Percentiles rank a stretch among this genome's conserved stretches.
These are phyloP conservation scores for Pluvialis apricaria DNA, from an alignment of 2,113 vertebrate genomes.

Conservation along the genomic window DNA sequence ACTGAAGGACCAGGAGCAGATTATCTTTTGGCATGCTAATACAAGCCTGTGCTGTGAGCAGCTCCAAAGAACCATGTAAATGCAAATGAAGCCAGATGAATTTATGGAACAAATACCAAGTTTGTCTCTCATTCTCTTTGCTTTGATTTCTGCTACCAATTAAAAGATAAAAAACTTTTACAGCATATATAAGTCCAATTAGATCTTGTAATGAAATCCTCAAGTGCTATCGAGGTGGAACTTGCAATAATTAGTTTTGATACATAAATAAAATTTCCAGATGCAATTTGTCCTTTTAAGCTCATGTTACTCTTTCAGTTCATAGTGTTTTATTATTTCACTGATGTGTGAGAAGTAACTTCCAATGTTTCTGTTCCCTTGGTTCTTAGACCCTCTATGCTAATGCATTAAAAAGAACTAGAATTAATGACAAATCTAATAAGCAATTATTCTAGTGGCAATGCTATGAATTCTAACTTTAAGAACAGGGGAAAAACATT, in stretches of 20 bases:
- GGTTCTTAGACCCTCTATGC: neutral
- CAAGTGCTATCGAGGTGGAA: constrained; percentile 67
- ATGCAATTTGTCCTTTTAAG: constrained; percentile 65
- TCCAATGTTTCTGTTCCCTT: neutral
- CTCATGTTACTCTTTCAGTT: constrained; percentile 48
- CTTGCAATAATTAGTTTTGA: constrained; percentile 74
- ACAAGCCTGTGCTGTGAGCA: neutral
- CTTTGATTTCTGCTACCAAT: constrained; percentile 67
- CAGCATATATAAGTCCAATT: constrained; percentile 64
- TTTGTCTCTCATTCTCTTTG: constrained; percentile 42
- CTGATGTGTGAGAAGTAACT: neutral
- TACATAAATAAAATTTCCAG: constrained; percentile 73
- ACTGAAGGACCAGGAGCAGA: neutral
- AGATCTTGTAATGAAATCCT: constrained; percentile 74
- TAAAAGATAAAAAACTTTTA: constrained; percentile 66
- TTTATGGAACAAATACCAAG: constrained; percentile 38
- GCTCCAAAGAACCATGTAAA: neutral
- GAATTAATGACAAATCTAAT: constrained; percentile 3
- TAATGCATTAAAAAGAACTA: neutral
- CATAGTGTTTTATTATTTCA: constrained; percentile 33
- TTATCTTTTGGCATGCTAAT: neutral
- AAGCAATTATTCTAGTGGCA: neutral
- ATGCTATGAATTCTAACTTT: neutral
- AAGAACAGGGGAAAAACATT: neutral
- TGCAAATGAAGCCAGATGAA: constrained; percentile 20